Conservation (phyloP, 2,888 invertebrate species). For the Biston stratarius region DNA sequence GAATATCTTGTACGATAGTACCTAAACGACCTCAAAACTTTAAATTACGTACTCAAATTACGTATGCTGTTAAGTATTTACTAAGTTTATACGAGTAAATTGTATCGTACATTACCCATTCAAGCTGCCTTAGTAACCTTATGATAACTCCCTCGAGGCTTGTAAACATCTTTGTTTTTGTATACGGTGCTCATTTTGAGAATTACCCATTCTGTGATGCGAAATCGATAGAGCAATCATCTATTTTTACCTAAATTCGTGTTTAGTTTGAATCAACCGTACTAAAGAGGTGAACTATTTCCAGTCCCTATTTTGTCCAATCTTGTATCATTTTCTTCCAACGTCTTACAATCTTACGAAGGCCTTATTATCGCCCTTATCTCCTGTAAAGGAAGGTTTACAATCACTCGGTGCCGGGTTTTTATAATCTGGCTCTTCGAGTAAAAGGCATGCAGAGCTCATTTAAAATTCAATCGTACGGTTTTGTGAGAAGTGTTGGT, state of each 20-base stretch:
- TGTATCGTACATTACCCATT: not conserved
- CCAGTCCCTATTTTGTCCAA: constrained; percentile 12
- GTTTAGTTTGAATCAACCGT: constrained; percentile 4
- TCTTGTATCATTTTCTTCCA: constrained; percentile 23
- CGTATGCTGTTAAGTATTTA: too few relatives aligned
- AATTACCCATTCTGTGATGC: constrained; percentile 1
- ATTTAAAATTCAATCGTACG: constrained; percentile 46
- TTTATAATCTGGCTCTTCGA: constrained; percentile 7
- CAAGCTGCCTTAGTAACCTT: not conserved
- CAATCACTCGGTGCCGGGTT: not conserved
- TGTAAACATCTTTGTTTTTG: constrained; percentile 1
- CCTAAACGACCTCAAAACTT: too few relatives aligned
- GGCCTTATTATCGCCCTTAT: not conserved
- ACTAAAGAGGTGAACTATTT: constrained; percentile 16
- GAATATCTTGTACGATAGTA: too few relatives aligned
- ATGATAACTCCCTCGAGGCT: not conserved
- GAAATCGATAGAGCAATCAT: constrained; percentile 10
- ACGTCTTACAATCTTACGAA: not conserved
- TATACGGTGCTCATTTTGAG: not conserved
- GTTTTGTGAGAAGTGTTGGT: constrained; percentile 37
- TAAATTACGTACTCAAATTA: too few relatives aligned
- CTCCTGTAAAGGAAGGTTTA: not conserved
- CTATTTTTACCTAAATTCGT: not conserved
- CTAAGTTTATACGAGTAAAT: not conserved
- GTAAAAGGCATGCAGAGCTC: constrained; percentile 35